A percentile compares a stretch with the other conserved stretches of the same genome.
Conservation (phyloP, 2,797 vertebrate species). For the Peromyscus nudipes region DNA sequence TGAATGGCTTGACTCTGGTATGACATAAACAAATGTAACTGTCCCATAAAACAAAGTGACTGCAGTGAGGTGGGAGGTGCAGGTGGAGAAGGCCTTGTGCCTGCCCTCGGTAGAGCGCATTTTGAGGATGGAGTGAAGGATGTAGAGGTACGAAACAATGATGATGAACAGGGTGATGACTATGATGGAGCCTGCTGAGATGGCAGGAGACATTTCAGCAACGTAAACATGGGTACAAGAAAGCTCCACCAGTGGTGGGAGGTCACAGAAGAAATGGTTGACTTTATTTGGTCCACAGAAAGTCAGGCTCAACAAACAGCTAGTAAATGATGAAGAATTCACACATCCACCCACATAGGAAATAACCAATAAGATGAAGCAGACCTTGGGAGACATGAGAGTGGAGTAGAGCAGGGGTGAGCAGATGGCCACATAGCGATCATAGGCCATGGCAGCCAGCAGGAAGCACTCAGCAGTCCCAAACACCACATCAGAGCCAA, state of each 20-base stretch:
- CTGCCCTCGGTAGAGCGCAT: conserved; percentile 66
- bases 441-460: conserved; percentile 70
- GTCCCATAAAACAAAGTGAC: conserved; percentile 81
- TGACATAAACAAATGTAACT: conserved; percentile 82
- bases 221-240: conserved; percentile 71
- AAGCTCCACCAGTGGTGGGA: conserved; percentile 75
- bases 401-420: too few relatives aligned
- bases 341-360: too few relatives aligned
- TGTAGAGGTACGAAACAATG: conserved; percentile 74
- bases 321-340: not conserved
- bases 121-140: conserved; percentile 72
- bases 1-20: conserved; percentile 65
- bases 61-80: conserved; percentile 79
- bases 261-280: conserved; percentile 83
- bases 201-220: conserved; percentile 69
- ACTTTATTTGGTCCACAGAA: conserved; percentile 80
- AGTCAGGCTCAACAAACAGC: conserved; percentile 53
- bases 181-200: conserved; percentile 72
- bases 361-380: too few relatives aligned
- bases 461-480: conserved; percentile 73
- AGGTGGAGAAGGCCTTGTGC: conserved; percentile 83
- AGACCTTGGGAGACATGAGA: too few relatives aligned
- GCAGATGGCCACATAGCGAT: conserved; percentile 54
- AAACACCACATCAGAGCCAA: conserved; percentile 62
- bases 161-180: conserved; percentile 70